Base-by-base conservation (phyloP, 2,888 invertebrate species). In the Xestia xanthographa region DNA sequence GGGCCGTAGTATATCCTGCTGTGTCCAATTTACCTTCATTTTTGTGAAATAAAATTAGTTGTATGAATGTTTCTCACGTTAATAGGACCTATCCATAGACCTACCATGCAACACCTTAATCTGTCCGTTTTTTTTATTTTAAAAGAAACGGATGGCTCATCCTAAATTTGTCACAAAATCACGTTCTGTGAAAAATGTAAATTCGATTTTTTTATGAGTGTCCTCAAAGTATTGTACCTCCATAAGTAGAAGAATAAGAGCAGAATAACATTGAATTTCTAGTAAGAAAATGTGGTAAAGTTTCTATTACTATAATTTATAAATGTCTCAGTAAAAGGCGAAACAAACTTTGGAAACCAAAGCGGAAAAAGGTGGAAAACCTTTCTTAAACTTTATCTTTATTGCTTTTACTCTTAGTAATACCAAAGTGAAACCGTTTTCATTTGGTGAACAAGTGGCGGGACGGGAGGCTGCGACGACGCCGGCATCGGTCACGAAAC, bases 381-480 rank as follows among this genome's bases (percentile, higher is more conserved):
- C 92, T 92, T 91, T 90, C 89, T 90, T 90, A 92, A 92, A 92
- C 88, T 93, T 93, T 92, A 92, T 92, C 92, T 92, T 94, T 93
- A 93, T 93, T 91, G 91, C 92, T 92, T 91, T 91, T 91, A 91
- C 91, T 91, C 88, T 86, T 90, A 89, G 93, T 93, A 93, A 93
- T 93, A 91, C 91, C 92, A 93, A 95, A 95, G 93, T 95, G 93
- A 95, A 95, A 95, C 93, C 94, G 94, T 95, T 95, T 96, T 95
- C 94, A 95, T 95, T 95, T 95, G 92, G 92, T 89, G 92, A 92
- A 93, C 93, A 92, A 95, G 94, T 93, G 91, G 92, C 90, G 92
- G 92, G 92, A 89, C 90, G 91, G 91, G 92, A 91, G 92, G 93
- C 87, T 90, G 90, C 91, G 91, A 87, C 88, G 86, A 83, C 83